Evolutionary conservation across 2,113 vertebrate genomes (phyloP).

Genomic region (Argyrosomus japonicus): DNA sequence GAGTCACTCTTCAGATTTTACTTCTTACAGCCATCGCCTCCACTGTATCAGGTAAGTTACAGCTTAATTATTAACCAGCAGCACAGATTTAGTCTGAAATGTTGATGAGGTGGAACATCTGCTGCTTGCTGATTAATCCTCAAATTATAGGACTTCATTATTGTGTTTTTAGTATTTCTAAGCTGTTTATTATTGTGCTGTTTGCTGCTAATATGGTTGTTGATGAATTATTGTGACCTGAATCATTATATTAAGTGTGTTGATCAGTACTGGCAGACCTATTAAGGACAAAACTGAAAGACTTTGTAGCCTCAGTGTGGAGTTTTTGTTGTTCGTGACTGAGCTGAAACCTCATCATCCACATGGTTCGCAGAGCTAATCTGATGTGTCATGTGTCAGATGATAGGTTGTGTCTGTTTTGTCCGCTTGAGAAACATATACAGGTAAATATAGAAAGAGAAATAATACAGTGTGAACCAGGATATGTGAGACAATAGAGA

Average conservation of each 20-base stretch:
- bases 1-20: background rate
- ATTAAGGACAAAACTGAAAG: background rate
- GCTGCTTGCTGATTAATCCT: background rate
- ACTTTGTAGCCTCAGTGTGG: background rate
- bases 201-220: background rate
- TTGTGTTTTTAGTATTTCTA: background rate
- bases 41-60: constrained; percentile 58
- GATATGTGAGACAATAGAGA: background rate
- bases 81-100: background rate
- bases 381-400: constrained; percentile 19
- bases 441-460: background rate
- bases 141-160: background rate
- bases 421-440: background rate
- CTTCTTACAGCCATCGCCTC: background rate
- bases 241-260: background rate
- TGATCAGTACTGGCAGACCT: background rate
- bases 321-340: background rate
- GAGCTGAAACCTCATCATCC: background rate
- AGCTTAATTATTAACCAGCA: background rate
- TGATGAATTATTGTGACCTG: background rate
- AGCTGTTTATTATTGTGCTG: background rate
- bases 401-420: constrained; percentile 5
- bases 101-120: background rate
- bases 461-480: background rate
- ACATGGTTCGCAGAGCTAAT: background rate